Conservation (phyloP, 2,888 invertebrate genomes). For the Plebejus anna region DNA sequence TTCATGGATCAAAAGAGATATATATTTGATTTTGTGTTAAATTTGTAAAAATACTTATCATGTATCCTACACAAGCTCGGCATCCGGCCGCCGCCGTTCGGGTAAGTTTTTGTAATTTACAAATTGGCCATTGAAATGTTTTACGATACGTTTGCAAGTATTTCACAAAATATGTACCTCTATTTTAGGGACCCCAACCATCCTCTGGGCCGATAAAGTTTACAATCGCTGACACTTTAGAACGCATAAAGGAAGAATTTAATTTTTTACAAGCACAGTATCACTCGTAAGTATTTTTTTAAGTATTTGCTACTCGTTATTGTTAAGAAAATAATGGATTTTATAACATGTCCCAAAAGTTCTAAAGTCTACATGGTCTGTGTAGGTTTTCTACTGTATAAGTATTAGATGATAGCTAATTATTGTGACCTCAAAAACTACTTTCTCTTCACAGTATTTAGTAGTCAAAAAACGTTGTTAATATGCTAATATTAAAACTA, state of each 20-base stretch:
- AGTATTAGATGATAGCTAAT: conserved; percentile 2
- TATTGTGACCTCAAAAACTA: conserved; percentile 16
- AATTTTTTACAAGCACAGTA: conserved; percentile 97
- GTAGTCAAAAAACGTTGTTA: not conserved
- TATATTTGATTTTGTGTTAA: conserved; percentile 58
- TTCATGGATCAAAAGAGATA: conserved; percentile 60
- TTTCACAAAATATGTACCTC: conserved; percentile 41
- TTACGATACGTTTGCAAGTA: conserved; percentile 34
- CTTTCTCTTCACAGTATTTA: conserved; percentile 7
- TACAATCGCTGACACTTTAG: conserved; percentile 94
- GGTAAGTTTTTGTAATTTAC: conserved; percentile 59
- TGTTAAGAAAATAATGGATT: not conserved
- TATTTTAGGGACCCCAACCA: conserved; percentile 87
- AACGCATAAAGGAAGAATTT: conserved; percentile 97
- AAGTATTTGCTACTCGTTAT: not conserved
- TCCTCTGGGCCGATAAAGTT: conserved; percentile 95
- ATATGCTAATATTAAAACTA: not conserved
- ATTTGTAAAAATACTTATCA: conserved; percentile 52
- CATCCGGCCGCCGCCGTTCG: conserved; percentile 88
- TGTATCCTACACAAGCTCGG: conserved; percentile 88
- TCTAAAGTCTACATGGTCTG: not conserved
- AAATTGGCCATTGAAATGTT: conserved; percentile 10
- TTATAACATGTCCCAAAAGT: not conserved
- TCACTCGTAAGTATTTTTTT: conserved; percentile 88
- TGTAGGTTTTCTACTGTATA: too few species aligned